A percentile compares a stretch with the other conserved stretches of the same genome.
Conservation (phyloP, 2,888 invertebrate genomes). For the Uropetala carovei region DNA sequence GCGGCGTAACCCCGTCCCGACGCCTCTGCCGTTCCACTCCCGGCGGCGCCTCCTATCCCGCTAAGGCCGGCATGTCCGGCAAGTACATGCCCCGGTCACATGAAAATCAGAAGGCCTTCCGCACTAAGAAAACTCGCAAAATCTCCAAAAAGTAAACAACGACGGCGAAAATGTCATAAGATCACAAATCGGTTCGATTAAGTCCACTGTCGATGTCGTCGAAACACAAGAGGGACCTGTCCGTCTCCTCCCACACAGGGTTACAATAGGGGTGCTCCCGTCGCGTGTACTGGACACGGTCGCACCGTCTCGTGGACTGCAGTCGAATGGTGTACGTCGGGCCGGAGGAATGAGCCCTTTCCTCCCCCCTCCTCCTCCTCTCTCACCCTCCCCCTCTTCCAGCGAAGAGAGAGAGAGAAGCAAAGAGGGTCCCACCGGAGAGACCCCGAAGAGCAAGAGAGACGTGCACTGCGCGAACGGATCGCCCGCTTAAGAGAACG, state of each 20-base stretch:
- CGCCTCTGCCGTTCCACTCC: neutral
- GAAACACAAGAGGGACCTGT: neutral
- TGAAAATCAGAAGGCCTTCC: neutral
- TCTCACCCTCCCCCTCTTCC: neutral
- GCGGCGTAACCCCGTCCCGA: constrained; percentile 43
- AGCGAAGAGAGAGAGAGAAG: neutral
- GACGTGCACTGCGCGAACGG: neutral
- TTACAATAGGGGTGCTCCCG: neutral
- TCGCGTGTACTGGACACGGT: constrained; percentile 33
- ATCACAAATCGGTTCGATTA: constrained; percentile 15
- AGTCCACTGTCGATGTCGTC: neutral
- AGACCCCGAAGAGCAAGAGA: neutral
- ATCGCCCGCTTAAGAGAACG: neutral
- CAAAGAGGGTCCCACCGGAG: constrained; percentile 28
- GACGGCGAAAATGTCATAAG: neutral
- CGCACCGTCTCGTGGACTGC: constrained; percentile 47
- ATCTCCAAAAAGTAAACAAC: neutral
- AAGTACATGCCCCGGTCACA: neutral
- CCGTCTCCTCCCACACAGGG: neutral
- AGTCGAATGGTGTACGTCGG: constrained; percentile 37
- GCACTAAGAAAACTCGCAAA: neutral
- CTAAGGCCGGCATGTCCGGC: constrained; percentile 44
- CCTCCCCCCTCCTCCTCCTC: neutral
- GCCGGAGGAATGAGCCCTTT: constrained; percentile 10
- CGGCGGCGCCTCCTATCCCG: constrained; percentile 46